phyloP scores from a whole-genome alignment of 1,140 invertebrate species.

The Drosophila bipectinata region DNA sequence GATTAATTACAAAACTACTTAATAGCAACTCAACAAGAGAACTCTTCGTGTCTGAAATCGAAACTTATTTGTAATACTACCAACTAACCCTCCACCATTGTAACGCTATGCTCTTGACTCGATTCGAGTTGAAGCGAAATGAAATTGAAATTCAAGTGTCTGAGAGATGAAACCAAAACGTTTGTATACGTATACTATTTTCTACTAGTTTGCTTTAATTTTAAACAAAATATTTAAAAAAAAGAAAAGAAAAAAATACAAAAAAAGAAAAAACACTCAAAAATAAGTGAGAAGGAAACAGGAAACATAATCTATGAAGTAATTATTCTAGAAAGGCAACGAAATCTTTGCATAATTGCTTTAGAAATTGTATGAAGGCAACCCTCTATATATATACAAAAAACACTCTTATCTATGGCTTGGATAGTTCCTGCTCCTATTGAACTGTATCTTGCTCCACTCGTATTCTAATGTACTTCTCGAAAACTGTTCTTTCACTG shows the following conservation, averaged over 20 bases:
- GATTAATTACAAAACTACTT: slow-evolving; percentile 41
- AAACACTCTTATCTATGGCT: slow-evolving; percentile 58
- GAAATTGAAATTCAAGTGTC: slow-evolving; percentile 69
- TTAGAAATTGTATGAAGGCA: slow-evolving; percentile 42
- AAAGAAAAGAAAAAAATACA: slow-evolving; percentile 26
- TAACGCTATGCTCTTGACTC: slow-evolving; percentile 30
- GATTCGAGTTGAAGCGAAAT: slow-evolving; percentile 16
- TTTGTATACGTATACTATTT: slow-evolving; percentile 82
- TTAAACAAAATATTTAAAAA: slow-evolving; percentile 42
- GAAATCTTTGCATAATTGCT: slow-evolving; percentile 65
- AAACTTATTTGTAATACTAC: slow-evolving; percentile 53
- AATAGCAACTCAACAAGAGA: slow-evolving; percentile 40
- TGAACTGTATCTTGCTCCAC: slow-evolving; percentile 49
- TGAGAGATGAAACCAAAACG: slow-evolving; percentile 72
- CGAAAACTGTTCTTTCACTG: slow-evolving; percentile 66
- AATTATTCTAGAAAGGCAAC: slow-evolving; percentile 75
- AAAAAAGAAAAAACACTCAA: slow-evolving; percentile 22
- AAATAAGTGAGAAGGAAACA: slow-evolving; percentile 16
- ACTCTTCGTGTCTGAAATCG: slow-evolving; percentile 49
- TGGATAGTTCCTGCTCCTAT: slow-evolving; percentile 55
- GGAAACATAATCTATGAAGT: slow-evolving; percentile 34
- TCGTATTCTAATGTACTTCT: slow-evolving; percentile 60
- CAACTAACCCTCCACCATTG: slow-evolving; percentile 51
- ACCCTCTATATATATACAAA: slow-evolving; percentile 32
- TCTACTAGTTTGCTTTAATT: slow-evolving; percentile 80